A percentile compares a stretch with the other conserved stretches of the same genome.
Evolutionary conservation across 2,797 vertebrate genomes (phyloP).

Genomic region (Pseudomugil gertrudae): DNA sequence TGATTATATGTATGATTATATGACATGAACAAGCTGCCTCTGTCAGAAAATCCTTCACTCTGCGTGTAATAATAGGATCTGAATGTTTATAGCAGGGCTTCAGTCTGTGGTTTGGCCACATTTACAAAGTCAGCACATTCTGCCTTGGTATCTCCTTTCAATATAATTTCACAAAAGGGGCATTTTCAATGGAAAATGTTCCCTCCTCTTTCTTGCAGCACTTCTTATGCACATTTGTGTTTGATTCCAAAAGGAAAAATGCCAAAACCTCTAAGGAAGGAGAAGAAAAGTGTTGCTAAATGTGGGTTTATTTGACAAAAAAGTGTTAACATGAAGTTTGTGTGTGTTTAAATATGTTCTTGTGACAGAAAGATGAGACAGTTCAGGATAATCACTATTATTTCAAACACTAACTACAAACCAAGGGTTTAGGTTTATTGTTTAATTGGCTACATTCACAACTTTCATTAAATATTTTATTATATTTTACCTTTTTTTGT

Average conservation of each 20-base stretch:
- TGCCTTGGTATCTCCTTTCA: conserved; percentile 41
- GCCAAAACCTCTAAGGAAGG: conserved; percentile 18
- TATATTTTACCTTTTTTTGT: neutral
- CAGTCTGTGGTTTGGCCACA: conserved; percentile 64
- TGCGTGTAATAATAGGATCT: conserved; percentile 54
- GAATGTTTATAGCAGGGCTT: conserved; percentile 48
- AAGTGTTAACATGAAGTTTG: conserved; percentile 10
- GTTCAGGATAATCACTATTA: neutral
- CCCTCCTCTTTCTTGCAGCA: conserved; percentile 24
- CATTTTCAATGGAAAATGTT: conserved; percentile 57
- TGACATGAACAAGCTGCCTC: conserved; percentile 34
- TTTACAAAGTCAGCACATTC: conserved; percentile 67
- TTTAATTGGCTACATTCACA: too few relatives aligned
- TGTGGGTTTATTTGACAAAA: conserved; percentile 14
- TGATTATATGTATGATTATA: conserved; percentile 27
- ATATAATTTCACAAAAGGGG: conserved; percentile 44
- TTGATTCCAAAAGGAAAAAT: conserved; percentile 9
- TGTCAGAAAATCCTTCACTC: conserved; percentile 29
- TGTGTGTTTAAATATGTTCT: conserved; percentile 1
- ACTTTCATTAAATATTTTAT: neutral
- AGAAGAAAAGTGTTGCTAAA: neutral
- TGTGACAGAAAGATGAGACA: neutral
- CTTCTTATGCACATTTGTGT: conserved; percentile 39
- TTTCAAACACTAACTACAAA: too few relatives aligned
- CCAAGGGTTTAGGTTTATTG: neutral